A percentile compares a stretch with the other conserved stretches of the same genome.
These are phyloP conservation scores for Disparrhopalites patrizii DNA, from an alignment of 2,888 invertebrate species.

Conservation along the genomic window DNA sequence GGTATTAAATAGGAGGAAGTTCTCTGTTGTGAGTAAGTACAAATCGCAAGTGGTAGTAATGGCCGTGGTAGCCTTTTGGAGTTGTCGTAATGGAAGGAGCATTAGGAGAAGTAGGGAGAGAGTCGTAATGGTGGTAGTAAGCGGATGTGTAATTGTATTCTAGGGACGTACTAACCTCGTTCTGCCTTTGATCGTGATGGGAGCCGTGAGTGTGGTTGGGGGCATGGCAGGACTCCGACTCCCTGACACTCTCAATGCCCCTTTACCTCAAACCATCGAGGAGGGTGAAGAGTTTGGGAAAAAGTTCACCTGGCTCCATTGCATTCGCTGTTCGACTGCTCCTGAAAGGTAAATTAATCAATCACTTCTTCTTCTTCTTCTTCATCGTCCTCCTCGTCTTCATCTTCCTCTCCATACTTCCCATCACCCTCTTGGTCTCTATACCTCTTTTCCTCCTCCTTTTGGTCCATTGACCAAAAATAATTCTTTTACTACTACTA, in stretches of 20 bases:
- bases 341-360: conserved; percentile 34
- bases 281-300: conserved; percentile 85
- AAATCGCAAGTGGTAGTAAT: too few species aligned
- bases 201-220: conserved; percentile 72
- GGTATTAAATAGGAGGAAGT: too few species aligned
- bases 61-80: too few species aligned
- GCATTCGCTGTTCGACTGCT: conserved; percentile 61
- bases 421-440: neutral
- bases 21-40: too few species aligned
- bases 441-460: conserved; percentile 2
- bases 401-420: neutral
- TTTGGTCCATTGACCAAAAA: conserved; percentile 22
- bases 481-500: conserved; percentile 6
- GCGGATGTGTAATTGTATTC: conserved; percentile 20
- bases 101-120: too few species aligned
- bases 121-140: too few species aligned
- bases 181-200: conserved; percentile 79
- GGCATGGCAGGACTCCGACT: conserved; percentile 73
- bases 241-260: conserved; percentile 79
- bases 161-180: conserved; percentile 81
- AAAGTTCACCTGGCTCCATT: conserved; percentile 72
- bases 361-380: conserved; percentile 17
- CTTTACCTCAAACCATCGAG: conserved; percentile 78
- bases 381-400: neutral
- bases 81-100: too few species aligned